A percentile compares a stretch with the other conserved stretches of the same genome.
phyloP scores from a whole-genome alignment of 1,140 invertebrate genomes.

The Sycobia sp. region DNA sequence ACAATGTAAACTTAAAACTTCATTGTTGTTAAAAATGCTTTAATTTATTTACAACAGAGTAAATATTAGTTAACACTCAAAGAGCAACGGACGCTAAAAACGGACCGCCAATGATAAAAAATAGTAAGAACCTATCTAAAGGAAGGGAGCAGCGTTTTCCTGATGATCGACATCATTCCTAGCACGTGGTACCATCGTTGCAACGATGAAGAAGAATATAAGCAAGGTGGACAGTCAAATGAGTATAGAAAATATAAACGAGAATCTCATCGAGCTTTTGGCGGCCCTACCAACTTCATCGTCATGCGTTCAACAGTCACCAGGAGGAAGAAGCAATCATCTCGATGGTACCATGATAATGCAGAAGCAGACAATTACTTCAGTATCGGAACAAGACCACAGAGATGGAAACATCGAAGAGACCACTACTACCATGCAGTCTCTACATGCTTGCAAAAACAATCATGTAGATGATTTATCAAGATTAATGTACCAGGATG shows the following conservation, averaged over 20 bases:
- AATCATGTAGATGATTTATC: background rate
- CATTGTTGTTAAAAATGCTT: no score
- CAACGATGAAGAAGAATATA: constrained; percentile 11
- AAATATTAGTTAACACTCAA: no score
- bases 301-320: background rate
- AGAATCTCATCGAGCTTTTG: constrained; percentile 49
- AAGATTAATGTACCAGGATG: background rate
- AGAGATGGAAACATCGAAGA: constrained; percentile 15
- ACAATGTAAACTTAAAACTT: no score
- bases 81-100: no score
- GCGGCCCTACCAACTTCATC: constrained; percentile 32
- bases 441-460: constrained; percentile 39
- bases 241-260: constrained; percentile 49
- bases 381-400: background rate
- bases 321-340: background rate
- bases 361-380: background rate
- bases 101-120: no score
- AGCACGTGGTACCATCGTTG: background rate
- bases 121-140: no score
- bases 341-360: background rate
- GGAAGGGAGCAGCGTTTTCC: background rate
- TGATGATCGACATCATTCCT: background rate
- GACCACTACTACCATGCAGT: constrained; percentile 37
- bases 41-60: no score
- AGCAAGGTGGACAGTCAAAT: constrained; percentile 43